phyloP scores from a whole-genome alignment of 2,797 vertebrate species.

The Poecilia wingei region DNA sequence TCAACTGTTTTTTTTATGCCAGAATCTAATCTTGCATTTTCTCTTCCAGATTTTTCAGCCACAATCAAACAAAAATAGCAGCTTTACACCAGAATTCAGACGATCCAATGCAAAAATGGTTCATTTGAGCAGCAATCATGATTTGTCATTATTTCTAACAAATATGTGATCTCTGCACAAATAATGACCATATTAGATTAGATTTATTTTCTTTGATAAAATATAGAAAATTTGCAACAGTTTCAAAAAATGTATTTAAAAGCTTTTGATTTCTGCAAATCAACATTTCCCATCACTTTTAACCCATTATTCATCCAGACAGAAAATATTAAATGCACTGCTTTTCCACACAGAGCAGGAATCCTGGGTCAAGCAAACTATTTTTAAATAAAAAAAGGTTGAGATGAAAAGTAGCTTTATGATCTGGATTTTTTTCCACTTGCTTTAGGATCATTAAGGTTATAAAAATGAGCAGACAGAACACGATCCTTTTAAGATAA shows the following conservation, averaged over 20 bases:
- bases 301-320: not conserved
- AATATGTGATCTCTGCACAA: not conserved
- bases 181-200: not conserved
- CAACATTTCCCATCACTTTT: not conserved
- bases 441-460: conserved; percentile 3
- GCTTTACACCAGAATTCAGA: not conserved
- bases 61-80: not conserved
- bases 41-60: not conserved
- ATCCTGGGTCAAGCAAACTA: not conserved
- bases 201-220: not conserved
- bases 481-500: not conserved
- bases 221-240: not conserved
- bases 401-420: not conserved
- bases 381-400: not conserved
- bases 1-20: not conserved
- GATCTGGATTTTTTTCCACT: not conserved
- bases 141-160: not conserved
- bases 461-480: not conserved
- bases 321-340: not conserved
- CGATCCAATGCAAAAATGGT: not conserved
- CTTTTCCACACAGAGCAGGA: not conserved
- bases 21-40: not conserved
- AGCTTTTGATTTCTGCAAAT: not conserved
- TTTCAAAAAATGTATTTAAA: not conserved
- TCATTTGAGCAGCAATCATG: not conserved